Evolutionary conservation across 2,113 vertebrate species (phyloP), one percentile per base, ranked within the genome.

Genomic region (Esox niger): DNA sequence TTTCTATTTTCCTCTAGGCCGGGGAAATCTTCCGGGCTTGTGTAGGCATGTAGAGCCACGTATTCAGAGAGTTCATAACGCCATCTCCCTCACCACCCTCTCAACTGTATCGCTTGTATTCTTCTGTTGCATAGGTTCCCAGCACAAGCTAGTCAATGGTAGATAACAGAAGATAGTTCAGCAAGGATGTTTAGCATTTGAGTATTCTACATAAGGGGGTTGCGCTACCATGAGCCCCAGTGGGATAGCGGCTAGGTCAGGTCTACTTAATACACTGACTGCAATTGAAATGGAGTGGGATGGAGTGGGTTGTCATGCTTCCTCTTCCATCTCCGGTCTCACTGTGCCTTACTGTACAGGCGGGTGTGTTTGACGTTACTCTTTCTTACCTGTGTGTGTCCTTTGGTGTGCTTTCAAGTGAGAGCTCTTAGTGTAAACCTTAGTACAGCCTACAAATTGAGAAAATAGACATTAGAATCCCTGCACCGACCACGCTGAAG

Each of bases 341-440:
- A 20, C 21, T 7, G 2, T 20, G 47, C n/a, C 6, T 20, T 52
- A n/a, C 47, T 62, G 66, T 65, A 59, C 62, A 62, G 23, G 59
- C 66, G 60, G 65, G 21, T 54, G 47, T 10, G 31, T 71, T 8
- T 59, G 30, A 11, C 1, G 13, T 26, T 56, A 59, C 25, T 13
- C 68, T 58, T 68, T 81, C 89, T 79, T 89, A 97, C 95, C 95
- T 77, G 95, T 97, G 84, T 97, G 95, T 58, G 95, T 97, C 75
- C 95, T 90, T 81, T 97, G 95, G 71, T 97, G 95, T 0, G 95
- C 95, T 86, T 97, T 97, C 88, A 97, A 90, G 70, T 97, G 95
- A 27, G 95, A 97, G 82, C 95, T 97, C 91, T 96, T 97, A 84
- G 95, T 97, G 83, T 97, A 97, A 90, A 97, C 95, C 78, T 97